phyloP scores from a whole-genome alignment of 2,113 vertebrate species.

The Brachyhypopomus occidentalis region DNA sequence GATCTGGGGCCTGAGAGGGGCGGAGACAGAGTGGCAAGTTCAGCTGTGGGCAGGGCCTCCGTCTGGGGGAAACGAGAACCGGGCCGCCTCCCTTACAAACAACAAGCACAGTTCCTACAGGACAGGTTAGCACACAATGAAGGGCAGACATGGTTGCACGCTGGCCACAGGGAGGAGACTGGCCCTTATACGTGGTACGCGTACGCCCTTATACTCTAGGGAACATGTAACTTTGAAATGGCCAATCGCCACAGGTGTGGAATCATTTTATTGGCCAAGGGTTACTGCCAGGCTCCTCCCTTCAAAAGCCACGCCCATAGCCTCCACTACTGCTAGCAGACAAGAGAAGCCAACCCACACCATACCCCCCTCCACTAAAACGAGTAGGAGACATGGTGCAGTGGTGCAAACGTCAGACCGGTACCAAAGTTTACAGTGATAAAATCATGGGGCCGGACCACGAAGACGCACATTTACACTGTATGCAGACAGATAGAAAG shows the following conservation, averaged over 20 bases:
- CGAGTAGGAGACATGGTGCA: conserved; percentile 28
- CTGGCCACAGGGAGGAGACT: conserved; percentile 52
- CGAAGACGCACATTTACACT: conserved; percentile 19
- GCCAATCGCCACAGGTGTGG: not conserved
- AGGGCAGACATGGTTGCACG: conserved; percentile 49
- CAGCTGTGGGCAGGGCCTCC: not conserved
- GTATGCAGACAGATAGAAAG: conserved; percentile 48
- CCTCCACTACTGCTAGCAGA: conserved; percentile 50
- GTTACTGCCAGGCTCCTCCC: conserved; percentile 51
- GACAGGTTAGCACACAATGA: conserved; percentile 61
- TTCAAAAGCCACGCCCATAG: conserved; percentile 48
- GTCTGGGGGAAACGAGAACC: conserved; percentile 1
- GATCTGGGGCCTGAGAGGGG: conserved; percentile 66
- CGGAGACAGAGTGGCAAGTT: conserved; percentile 48
- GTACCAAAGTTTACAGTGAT: conserved; percentile 31
- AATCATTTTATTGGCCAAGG: conserved; percentile 6
- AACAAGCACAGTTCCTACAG: conserved; percentile 56
- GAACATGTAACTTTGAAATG: conserved; percentile 13
- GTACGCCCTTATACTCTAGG: too few species aligned
- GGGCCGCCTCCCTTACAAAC: conserved; percentile 52
- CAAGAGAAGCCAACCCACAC: conserved; percentile 40
- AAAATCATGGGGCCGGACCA: conserved; percentile 30
- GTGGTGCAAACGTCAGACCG: conserved; percentile 37
- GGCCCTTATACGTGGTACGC: conserved; percentile 17
- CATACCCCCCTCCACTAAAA: conserved; percentile 30